Evolutionary conservation across 2,888 invertebrate genomes (phyloP), one percentile per base, ranked within the genome.

Genomic region (Eupelmus urozonus): DNA sequence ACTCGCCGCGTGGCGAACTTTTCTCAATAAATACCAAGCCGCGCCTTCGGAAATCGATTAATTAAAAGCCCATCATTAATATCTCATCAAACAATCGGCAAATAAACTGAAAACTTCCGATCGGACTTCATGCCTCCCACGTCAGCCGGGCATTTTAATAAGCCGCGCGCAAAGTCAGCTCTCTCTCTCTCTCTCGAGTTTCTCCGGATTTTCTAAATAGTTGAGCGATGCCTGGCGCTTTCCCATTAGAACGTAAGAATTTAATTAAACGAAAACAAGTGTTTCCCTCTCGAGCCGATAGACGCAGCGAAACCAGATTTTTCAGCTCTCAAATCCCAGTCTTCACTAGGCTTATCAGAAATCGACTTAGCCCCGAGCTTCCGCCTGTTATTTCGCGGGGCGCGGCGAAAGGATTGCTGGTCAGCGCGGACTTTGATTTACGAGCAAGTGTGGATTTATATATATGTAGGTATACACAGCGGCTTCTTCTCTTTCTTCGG

Each of bases 221-320:
- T 75, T 74, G 70, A 65, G 63, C 49, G 59, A 29, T 59, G 70
- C 63, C 42, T 69, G 29, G 40, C 67, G 62, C 66, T 34, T 73
- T 71, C 55, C 63, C 65, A 78, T 74, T 60, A 78, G 74, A 63
- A 75, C 49, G 71, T 62, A 79, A 72, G 79, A 79, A 79, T 79
- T 79, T 79, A 75, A 79, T 79, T 76, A 75, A 79, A 75, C 62
- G 79, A 75, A 76, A 79, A 79, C 62, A 74, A 72, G 66, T 57
- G 70, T 49, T 78, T 78, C 65, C 51, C 45, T 23, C 63, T 34
- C 51, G 57, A 60, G 57, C 66, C 65, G 70, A n/a, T n/a, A 70
- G 65, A 74, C 66, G 60, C 67, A 66, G 70, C 65, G 78, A 74
- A 78, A 78, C 42, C 62, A 69, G 78, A 55, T 67, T 74, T 78